Conservation (phyloP, 2,888 invertebrate species). For the Octodonta nipae region DNA sequence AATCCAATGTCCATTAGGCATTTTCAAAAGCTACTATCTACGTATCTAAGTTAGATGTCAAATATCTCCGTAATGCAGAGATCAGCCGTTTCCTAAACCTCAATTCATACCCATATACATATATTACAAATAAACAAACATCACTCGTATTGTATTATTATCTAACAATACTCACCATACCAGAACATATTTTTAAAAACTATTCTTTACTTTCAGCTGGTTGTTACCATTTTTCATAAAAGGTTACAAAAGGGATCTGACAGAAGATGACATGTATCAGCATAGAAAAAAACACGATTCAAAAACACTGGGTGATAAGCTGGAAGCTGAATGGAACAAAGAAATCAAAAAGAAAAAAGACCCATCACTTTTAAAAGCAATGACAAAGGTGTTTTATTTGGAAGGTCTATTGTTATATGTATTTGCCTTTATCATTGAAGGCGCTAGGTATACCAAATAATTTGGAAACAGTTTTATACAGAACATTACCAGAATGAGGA, state of each 20-base stretch:
- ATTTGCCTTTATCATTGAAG: no score
- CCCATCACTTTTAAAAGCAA: slow-evolving; percentile 22
- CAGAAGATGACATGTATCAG: slow-evolving; percentile 38
- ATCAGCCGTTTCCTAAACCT: no score
- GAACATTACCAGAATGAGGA: background rate
- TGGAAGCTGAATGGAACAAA: slow-evolving; percentile 29
- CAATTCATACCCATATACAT: no score
- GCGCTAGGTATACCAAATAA: slow-evolving; percentile 8
- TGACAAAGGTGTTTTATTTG: slow-evolving; percentile 19
- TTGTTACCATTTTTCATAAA: slow-evolving; percentile 36
- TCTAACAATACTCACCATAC: no score
- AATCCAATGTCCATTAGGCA: no score
- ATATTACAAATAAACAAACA: no score
- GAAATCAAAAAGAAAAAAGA: slow-evolving; percentile 17
- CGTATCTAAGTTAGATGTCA: no score
- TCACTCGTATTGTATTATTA: no score
- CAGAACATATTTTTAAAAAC: background rate
- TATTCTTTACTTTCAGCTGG: slow-evolving; percentile 34
- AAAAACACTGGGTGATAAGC: slow-evolving; percentile 29
- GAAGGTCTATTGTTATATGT: slow-evolving; percentile 11
- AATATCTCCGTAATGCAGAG: no score
- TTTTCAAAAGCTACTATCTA: no score
- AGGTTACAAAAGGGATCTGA: slow-evolving; percentile 37
- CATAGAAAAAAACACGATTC: slow-evolving; percentile 36
- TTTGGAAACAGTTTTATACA: background rate